Percentiles rank a stretch among this genome's conserved stretches.
phyloP scores from a whole-genome alignment of 2,888 invertebrate genomes.

The Dryomyza anilis region DNA sequence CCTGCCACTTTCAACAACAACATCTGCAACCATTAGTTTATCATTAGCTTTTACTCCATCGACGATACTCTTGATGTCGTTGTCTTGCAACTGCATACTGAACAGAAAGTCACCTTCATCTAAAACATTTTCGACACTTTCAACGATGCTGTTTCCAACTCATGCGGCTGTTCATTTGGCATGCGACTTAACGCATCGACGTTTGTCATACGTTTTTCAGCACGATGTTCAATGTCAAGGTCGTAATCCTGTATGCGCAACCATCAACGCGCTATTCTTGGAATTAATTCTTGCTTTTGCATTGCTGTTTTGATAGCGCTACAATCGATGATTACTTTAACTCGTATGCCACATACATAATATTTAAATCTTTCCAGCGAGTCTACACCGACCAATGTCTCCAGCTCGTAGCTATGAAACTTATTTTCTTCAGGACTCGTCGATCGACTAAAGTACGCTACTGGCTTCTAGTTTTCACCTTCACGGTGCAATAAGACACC shows the following conservation, averaged over 20 bases:
- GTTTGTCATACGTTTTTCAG: background rate
- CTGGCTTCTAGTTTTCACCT: too few species aligned
- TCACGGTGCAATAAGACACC: background rate
- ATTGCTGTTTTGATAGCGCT: too few species aligned
- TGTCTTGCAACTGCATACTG: slow-evolving; percentile 21
- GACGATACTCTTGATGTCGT: background rate
- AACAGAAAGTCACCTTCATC: background rate
- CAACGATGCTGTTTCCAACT: background rate
- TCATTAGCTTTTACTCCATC: background rate
- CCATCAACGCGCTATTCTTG: too few species aligned
- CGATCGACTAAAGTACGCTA: too few species aligned
- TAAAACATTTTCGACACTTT: background rate
- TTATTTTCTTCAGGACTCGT: too few species aligned
- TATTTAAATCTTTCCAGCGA: too few species aligned
- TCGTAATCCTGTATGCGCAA: background rate
- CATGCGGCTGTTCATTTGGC: background rate
- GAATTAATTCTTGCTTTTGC: too few species aligned
- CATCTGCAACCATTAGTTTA: background rate
- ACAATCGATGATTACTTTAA: too few species aligned
- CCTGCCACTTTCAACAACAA: slow-evolving; percentile 2
- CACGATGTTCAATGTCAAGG: background rate
- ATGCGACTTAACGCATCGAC: background rate
- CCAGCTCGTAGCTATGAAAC: too few species aligned
- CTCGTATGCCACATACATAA: too few species aligned
- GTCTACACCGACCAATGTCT: too few species aligned